Evolutionary conservation across 2,797 vertebrate species (phyloP), one percentile per base, ranked within the genome.

Genomic region (Sebastes flavidus): DNA sequence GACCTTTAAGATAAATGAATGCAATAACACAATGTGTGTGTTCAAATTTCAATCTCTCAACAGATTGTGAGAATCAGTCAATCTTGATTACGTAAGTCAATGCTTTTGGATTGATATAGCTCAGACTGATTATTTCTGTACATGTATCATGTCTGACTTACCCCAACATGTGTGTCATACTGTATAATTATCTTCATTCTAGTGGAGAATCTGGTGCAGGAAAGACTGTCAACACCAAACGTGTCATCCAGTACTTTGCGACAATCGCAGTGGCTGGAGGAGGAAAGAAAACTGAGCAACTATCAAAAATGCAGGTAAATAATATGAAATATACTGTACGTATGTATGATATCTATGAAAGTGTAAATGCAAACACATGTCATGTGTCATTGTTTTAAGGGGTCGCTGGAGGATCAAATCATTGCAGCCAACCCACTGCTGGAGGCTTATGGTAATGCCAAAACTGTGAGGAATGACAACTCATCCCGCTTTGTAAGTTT

Each of bases 41-140:
- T 65, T 75, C 4, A 14, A 46, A 65, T 77, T 63, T 80, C n/a
- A 27, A 76, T 69, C 60, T 78, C 54, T 76, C 58, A 73, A 75
- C 95, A 98, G 97, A 98, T 91, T 94, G 96, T 2, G 97, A 98
- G 90, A 98, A 98, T 90, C 97, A 98, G 95, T 98, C 97, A 0
- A 97, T 98, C 94, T 93, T 98, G 87, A 98, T 98, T 83, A 98
- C 97, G 97, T 98, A 96, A 20, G 96, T 96, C 87, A 49, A 9
- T 20, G 18, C 32, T 59, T 70, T 11, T 68, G 8, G 5, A 22
- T 4, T 54, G 5, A 65, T 67, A 32, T 4, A 42, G 25, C 7
- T 61, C 27, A 60, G 3, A 32, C 2, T 24, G 11, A 9, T 13
- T 20, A 8, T 63, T n/a, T 63, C 4, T 77, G 10, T 30, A 11